Conservation (phyloP, 2,888 invertebrate genomes). For the Caenorhabditis macrosperma region DNA sequence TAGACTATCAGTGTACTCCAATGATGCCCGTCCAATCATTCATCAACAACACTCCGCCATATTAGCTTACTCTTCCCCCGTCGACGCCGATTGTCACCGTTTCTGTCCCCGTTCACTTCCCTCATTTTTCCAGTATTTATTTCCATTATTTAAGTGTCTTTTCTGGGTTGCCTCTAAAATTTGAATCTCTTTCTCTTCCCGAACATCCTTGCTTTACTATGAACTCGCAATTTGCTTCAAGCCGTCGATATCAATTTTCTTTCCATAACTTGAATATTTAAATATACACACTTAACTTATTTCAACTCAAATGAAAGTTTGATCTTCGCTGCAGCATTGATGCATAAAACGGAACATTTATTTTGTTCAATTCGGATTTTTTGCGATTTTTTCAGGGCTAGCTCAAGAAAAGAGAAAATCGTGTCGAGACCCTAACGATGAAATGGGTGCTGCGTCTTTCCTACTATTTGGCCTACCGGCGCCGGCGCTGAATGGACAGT, state of each 20-base stretch:
- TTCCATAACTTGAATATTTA: too few species aligned
- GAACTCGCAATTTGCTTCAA: too few species aligned
- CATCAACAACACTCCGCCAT: slow-evolving; percentile 22
- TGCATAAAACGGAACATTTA: too few species aligned
- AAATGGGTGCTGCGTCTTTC: not conserved
- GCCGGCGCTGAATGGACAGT: not conserved
- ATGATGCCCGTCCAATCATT: not conserved
- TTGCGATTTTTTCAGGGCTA: too few species aligned
- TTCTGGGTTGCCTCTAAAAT: not conserved
- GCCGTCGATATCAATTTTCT: too few species aligned
- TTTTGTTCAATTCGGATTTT: too few species aligned
- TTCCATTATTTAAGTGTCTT: too few species aligned
- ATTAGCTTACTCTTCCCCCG: not conserved
- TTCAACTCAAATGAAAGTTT: too few species aligned
- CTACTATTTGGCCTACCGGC: not conserved
- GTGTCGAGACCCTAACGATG: not conserved
- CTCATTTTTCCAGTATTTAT: too few species aligned
- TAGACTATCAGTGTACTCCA: not conserved
- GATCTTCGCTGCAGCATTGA: too few species aligned
- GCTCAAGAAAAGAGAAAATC: not conserved
- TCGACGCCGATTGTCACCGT: not conserved
- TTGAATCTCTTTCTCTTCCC: not conserved
- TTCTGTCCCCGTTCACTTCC: not conserved
- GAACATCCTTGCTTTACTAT: too few species aligned
- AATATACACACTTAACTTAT: too few species aligned